Evolutionary conservation across 2,888 invertebrate genomes (phyloP).

Genomic region (Calameuta idolon): DNA sequence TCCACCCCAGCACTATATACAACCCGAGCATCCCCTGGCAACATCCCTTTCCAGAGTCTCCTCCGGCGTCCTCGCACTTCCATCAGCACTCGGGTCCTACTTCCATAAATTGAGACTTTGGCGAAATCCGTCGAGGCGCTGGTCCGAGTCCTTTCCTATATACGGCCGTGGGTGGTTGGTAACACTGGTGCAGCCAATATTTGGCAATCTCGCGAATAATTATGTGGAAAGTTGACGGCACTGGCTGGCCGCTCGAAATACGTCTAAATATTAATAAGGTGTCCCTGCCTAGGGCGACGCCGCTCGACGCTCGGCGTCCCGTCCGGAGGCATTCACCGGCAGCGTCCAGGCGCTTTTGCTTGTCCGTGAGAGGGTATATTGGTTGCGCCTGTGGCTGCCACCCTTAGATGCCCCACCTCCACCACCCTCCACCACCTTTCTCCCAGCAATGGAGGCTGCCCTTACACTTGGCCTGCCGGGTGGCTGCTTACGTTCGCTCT

Average conservation of each 20-base stretch:
- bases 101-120: neutral
- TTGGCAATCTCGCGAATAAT: constrained; percentile 62
- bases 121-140: neutral
- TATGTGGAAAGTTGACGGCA: constrained; percentile 61
- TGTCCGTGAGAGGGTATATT: neutral
- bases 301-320: neutral
- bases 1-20: neutral
- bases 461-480: neutral
- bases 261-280: constrained; percentile 67
- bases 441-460: constrained; percentile 25
- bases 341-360: neutral
- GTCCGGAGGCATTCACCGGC: neutral
- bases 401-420: constrained; percentile 19
- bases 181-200: constrained; percentile 21
- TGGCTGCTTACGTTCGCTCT: neutral
- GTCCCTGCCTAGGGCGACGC: constrained; percentile 60
- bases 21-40: neutral
- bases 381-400: neutral
- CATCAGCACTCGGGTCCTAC: neutral
- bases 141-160: neutral
- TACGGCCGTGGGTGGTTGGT: constrained; percentile 5
- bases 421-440: constrained; percentile 42
- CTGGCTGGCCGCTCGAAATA: constrained; percentile 55
- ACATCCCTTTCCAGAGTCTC: neutral
- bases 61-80: neutral